Evolutionary conservation across 37 sponge, comb jelly and placozoan genomes (phyloP).

Genomic region (Oopsacas minuta): DNA sequence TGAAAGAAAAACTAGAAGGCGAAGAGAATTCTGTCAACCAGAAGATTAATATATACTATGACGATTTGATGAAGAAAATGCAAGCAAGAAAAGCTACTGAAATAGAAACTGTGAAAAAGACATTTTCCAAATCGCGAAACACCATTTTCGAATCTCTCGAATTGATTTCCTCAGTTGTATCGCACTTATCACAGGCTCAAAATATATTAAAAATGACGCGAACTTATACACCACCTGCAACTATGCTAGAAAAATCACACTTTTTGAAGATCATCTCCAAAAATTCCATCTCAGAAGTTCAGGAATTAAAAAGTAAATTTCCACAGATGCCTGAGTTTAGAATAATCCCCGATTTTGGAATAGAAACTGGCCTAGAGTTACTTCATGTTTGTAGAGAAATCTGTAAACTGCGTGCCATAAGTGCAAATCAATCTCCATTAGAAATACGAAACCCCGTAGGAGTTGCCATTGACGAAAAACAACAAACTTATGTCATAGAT

Average conservation of each 20-base stretch:
- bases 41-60: background rate
- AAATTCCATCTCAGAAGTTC: background rate
- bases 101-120: background rate
- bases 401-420: background rate
- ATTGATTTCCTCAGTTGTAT: background rate
- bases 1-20: background rate
- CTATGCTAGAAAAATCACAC: slow-evolving; percentile 10
- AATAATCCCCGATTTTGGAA: background rate
- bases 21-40: background rate
- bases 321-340: background rate
- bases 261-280: background rate
- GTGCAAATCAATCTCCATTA: background rate
- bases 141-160: background rate
- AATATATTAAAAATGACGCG: background rate
- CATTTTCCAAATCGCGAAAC: background rate
- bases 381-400: background rate
- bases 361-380: background rate
- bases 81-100: background rate
- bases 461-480: background rate
- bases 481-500: background rate
- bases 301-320: background rate
- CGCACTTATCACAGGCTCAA: background rate
- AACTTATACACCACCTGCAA: background rate
- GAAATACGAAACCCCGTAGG: background rate
- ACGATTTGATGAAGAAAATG: background rate